Percentiles rank a stretch among this genome's conserved stretches.
Conservation (phyloP, 2,888 invertebrate genomes). For the Subacronicta megacephala region DNA sequence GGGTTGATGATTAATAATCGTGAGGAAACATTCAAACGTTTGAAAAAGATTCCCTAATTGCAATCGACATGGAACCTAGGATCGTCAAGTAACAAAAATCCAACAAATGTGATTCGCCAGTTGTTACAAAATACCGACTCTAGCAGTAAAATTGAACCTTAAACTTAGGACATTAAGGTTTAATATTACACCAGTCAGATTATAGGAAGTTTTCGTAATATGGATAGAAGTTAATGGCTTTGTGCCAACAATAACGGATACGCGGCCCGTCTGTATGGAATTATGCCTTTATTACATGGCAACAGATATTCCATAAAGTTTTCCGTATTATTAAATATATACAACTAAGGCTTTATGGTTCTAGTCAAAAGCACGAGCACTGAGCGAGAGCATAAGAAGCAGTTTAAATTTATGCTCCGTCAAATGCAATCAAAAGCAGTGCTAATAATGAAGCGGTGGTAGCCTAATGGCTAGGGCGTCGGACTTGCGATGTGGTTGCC, state of each 20-base stretch:
- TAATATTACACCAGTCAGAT: constrained; percentile 64
- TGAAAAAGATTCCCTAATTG: constrained; percentile 30
- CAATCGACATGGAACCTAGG: constrained; percentile 25
- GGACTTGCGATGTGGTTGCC: too few relatives aligned
- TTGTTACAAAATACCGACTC: constrained; percentile 43
- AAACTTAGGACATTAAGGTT: constrained; percentile 63
- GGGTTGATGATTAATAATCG: too few relatives aligned
- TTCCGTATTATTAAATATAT: constrained; percentile 22
- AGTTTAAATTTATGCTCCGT: too few relatives aligned
- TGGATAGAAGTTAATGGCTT: constrained; percentile 74
- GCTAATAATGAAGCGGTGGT: too few relatives aligned
- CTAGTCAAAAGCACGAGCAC: too few relatives aligned
- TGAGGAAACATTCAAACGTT: constrained; percentile 10
- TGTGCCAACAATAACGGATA: constrained; percentile 75
- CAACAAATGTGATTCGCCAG: constrained; percentile 53
- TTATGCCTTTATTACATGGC: constrained; percentile 65
- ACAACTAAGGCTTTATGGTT: too few relatives aligned
- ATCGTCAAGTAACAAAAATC: constrained; percentile 40
- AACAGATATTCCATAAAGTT: constrained; percentile 59
- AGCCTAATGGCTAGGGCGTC: too few relatives aligned
- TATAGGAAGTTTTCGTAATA: constrained; percentile 78
- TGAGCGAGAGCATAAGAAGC: too few relatives aligned
- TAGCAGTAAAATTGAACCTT: constrained; percentile 59
- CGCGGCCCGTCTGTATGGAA: constrained; percentile 62
- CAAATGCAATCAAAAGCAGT: too few relatives aligned